Evolutionary conservation across 2,113 vertebrate genomes (phyloP).

Genomic region (Leptocoma aspasia): DNA sequence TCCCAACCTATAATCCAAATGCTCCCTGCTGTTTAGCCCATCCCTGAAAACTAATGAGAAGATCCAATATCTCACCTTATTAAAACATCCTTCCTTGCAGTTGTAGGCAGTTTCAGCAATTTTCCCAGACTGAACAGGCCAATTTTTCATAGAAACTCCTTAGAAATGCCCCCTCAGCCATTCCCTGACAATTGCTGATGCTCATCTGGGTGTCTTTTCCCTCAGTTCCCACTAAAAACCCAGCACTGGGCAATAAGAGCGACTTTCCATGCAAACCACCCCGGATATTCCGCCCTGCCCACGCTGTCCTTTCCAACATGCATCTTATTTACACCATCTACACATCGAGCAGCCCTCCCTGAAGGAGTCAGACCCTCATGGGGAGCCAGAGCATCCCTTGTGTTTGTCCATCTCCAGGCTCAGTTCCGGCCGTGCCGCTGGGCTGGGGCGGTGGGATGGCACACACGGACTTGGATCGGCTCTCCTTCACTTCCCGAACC

Average conservation of each 20-base stretch:
- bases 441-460: not conserved
- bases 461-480: not conserved
- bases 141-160: not conserved
- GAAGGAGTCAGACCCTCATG: fast-evolving
- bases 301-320: fast-evolving
- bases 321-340: constrained; percentile 7
- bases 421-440: fast-evolving
- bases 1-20: not conserved
- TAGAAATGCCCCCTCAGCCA: not conserved
- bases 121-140: not conserved
- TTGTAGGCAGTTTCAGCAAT: not conserved
- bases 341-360: fast-evolving
- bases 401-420: not conserved
- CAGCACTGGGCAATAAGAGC: fast-evolving
- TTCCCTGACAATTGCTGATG: not conserved
- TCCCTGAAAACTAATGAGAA: not conserved
- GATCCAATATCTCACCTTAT: not conserved
- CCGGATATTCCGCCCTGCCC: fast-evolving
- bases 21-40: not conserved
- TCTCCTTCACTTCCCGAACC: not conserved
- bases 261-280: not conserved
- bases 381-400: not conserved
- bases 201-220: not conserved
- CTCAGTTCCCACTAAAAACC: not conserved
- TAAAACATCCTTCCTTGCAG: not conserved